These are phyloP conservation scores for Eristalinus aeneus DNA, from an alignment of 2,888 invertebrate species.

Conservation along the genomic window DNA sequence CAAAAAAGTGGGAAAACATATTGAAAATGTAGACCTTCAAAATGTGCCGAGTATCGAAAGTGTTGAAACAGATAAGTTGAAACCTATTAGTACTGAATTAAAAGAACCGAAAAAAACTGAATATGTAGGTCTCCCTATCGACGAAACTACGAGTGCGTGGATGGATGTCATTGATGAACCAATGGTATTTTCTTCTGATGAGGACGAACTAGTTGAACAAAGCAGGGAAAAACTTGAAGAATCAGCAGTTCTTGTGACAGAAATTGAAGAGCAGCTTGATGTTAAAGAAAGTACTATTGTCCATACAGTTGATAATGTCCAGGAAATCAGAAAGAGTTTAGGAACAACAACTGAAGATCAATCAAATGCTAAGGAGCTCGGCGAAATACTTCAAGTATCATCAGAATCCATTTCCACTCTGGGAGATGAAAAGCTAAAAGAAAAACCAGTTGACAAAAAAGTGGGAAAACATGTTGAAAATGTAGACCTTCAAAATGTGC, in stretches of 20 bases:
- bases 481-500: background rate
- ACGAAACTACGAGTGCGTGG: constrained; percentile 74
- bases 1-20: no score
- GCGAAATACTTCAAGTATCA: no score
- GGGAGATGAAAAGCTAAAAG: background rate
- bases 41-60: constrained; percentile 41
- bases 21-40: background rate
- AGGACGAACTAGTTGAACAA: constrained; percentile 25
- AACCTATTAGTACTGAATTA: background rate
- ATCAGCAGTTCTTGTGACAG: no score
- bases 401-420: background rate
- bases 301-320: no score
- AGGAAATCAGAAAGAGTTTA: no score
- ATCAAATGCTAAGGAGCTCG: no score
- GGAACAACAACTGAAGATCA: no score
- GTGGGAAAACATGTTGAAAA: no score
- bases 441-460: background rate
- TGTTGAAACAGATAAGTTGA: background rate
- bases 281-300: no score
- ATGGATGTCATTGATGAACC: constrained; percentile 74
- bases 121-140: constrained; percentile 73
- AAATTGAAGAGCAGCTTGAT: no score
- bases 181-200: constrained; percentile 70
- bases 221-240: no score
- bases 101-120: constrained; percentile 27